These are phyloP conservation scores for Atherix ibis DNA, from an alignment of 2,888 invertebrate species.

Conservation along the genomic window DNA sequence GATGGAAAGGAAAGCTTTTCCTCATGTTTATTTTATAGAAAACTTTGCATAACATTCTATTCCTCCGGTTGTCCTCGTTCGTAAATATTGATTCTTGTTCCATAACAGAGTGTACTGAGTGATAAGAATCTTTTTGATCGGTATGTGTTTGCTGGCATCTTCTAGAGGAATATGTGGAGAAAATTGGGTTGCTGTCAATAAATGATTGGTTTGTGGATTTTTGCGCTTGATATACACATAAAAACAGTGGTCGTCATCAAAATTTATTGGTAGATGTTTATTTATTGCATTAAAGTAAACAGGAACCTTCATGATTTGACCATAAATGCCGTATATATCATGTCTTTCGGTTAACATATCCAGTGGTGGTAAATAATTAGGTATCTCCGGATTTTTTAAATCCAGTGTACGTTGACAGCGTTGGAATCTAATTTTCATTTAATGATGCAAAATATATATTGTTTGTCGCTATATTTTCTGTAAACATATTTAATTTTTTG, in stretches of 20 bases:
- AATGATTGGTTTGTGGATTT: constrained; percentile 8
- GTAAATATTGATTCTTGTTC: constrained; percentile 13
- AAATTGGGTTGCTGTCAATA: too few relatives aligned
- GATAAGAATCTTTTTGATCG: constrained; percentile 13
- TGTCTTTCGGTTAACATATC: constrained; percentile 14
- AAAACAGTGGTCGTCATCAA: constrained; percentile 22
- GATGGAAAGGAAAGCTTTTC: constrained; percentile 26
- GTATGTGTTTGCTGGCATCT: constrained; percentile 7
- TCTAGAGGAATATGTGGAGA: constrained; percentile 3
- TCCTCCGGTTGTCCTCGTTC: constrained; percentile 18
- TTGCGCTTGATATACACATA: constrained; percentile 22
- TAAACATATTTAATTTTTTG: neutral
- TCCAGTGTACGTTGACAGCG: constrained; percentile 4
- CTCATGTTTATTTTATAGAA: constrained; percentile 21
- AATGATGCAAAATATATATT: constrained; percentile 3
- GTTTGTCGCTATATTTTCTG: constrained; percentile 1
- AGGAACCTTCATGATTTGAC: constrained; percentile 28
- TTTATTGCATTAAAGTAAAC: constrained; percentile 22
- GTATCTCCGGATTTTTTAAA: constrained; percentile 8
- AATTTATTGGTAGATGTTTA: constrained; percentile 19
- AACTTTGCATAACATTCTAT: constrained; percentile 15
- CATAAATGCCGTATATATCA: constrained; percentile 20
- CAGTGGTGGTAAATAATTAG: constrained; percentile 12
- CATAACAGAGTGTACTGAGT: constrained; percentile 14
- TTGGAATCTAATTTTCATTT: constrained; percentile 3